Conservation (phyloP, 2,797 vertebrate genomes). For the Capromys pilorides region DNA sequence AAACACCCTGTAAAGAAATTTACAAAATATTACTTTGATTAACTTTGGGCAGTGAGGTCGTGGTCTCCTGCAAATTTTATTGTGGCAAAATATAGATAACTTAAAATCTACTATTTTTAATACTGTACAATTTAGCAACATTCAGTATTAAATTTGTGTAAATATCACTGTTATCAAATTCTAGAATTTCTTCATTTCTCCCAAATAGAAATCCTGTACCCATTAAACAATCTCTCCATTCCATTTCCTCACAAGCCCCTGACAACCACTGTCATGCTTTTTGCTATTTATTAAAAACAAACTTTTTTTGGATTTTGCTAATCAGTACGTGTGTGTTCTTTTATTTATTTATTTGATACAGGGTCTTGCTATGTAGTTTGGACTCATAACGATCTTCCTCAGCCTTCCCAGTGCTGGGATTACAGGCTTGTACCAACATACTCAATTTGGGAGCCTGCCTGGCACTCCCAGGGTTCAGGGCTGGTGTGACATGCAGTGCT, state of each 20-base stretch:
- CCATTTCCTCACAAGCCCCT: background rate
- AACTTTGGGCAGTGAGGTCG: background rate
- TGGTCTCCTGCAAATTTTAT: background rate
- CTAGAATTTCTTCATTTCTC: background rate
- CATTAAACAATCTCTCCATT: background rate
- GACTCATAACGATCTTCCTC: no score
- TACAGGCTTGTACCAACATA: no score
- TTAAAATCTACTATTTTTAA: conserved; percentile 8
- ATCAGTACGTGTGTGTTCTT: background rate
- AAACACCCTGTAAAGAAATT: background rate
- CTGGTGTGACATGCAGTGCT: no score
- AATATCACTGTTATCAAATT: background rate
- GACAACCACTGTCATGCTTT: background rate
- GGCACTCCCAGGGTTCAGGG: no score
- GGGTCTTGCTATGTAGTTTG: no score
- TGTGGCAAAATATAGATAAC: background rate
- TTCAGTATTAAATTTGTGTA: background rate
- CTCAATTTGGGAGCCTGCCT: no score
- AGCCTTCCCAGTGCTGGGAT: no score
- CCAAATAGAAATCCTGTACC: background rate
- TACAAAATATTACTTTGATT: background rate
- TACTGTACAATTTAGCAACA: background rate
- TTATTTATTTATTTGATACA: no score
- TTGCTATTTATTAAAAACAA: background rate
- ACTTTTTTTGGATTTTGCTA: background rate